A percentile compares a stretch with the other conserved stretches of the same genome.
These are phyloP conservation scores for Folsomia candida DNA, from an alignment of 2,888 invertebrate species.

Conservation along the genomic window DNA sequence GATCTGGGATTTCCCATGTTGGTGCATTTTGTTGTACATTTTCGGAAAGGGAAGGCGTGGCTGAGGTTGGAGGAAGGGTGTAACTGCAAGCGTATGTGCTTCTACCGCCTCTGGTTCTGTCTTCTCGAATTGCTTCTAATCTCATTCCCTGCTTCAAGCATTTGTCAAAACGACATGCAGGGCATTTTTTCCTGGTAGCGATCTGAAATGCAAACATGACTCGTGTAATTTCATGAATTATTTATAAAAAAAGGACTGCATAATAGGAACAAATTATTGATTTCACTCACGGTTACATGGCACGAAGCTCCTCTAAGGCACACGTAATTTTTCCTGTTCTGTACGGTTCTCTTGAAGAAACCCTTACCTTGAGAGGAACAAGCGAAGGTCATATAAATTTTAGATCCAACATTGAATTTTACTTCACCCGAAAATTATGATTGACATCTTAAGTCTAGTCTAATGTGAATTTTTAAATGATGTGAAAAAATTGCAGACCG, in stretches of 20 bases:
- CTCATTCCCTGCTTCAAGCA: conserved; percentile 96
- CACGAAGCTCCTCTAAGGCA: conserved; percentile 87
- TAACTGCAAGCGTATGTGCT: conserved; percentile 95
- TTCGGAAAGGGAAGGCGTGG: conserved; percentile 47
- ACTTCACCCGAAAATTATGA: no score
- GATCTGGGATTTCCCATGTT: conserved; percentile 51
- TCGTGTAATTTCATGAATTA: neutral
- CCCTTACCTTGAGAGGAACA: no score
- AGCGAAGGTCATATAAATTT: no score
- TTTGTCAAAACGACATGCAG: conserved; percentile 93
- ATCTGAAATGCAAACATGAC: no score
- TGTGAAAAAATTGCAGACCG: no score
- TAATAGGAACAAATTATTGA: neutral
- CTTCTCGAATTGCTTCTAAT: conserved; percentile 86
- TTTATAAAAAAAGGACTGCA: neutral
- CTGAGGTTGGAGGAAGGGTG: conserved; percentile 67
- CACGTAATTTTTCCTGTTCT: conserved; percentile 94
- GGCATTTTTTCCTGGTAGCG: conserved; percentile 92
- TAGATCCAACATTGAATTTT: no score
- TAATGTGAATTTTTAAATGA: no score
- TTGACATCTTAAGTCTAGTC: no score
- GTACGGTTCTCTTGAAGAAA: conserved; percentile 97
- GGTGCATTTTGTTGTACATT: conserved; percentile 45
- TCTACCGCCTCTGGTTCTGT: conserved; percentile 89
- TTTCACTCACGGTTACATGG: no score